These are phyloP conservation scores for Paracyclopina nana DNA, from an alignment of 1,140 invertebrate genomes.

Conservation along the genomic window DNA sequence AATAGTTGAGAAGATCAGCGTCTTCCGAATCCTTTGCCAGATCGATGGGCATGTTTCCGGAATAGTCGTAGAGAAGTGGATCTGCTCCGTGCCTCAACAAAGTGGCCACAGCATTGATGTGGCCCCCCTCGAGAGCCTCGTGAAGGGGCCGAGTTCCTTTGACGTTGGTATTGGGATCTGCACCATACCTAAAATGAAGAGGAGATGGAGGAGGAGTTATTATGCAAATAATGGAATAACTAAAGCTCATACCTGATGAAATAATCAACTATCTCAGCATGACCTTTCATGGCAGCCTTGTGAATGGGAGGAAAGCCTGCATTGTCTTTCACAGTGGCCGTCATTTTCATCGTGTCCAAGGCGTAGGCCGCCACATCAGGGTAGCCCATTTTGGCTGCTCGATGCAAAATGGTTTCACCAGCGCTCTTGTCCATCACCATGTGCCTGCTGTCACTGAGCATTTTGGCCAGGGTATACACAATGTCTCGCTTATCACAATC, in stretches of 20 bases:
- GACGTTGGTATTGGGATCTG: constrained; percentile 7
- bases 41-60: constrained; percentile 16
- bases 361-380: constrained; percentile 16
- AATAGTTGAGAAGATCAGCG: constrained; percentile 2
- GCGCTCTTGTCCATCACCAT: constrained; percentile 15
- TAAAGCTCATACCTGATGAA: too few species aligned
- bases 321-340: constrained; percentile 8
- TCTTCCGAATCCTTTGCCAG: constrained; percentile 7
- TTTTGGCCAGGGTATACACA: constrained; percentile 7
- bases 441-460: constrained; percentile 1
- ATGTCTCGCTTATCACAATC: too few species aligned
- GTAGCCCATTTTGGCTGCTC: constrained; percentile 15
- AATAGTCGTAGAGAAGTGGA: constrained; percentile 14
- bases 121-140: constrained; percentile 12
- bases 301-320: constrained; percentile 12
- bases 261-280: constrained; percentile 8
- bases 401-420: constrained; percentile 15
- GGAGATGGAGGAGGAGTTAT: too few species aligned
- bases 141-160: constrained; percentile 15
- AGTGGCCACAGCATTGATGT: neutral
- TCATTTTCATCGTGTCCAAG: constrained; percentile 2
- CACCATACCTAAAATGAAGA: constrained; percentile 10
- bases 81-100: constrained; percentile 10
- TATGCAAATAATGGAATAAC: too few species aligned
- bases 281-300: constrained; percentile 15